Evolutionary conservation across 1,140 invertebrate species (phyloP).

Genomic region (Belonocnema kinseyi): DNA sequence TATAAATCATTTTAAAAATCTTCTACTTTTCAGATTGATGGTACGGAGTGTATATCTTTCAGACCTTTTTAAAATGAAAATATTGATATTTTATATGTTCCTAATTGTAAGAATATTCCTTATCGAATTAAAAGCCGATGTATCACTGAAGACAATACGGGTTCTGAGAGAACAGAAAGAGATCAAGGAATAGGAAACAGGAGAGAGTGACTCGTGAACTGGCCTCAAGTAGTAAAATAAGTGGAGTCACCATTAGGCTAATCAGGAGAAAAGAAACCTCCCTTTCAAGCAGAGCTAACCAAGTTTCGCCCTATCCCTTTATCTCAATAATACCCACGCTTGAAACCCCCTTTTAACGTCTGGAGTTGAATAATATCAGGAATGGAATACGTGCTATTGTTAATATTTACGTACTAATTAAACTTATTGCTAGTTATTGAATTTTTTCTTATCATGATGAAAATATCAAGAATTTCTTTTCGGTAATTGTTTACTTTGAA

Average conservation of each 20-base stretch:
- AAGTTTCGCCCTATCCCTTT: slow-evolving; percentile 61
- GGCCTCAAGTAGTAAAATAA: slow-evolving; percentile 69
- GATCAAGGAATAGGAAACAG: slow-evolving; percentile 37
- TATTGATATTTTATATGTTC: slow-evolving; percentile 59
- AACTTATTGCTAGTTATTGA: no score
- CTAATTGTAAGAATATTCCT: slow-evolving; percentile 70
- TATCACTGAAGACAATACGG: slow-evolving; percentile 48
- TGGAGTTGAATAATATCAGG: no score
- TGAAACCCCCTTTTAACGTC: neutral
- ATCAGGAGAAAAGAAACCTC: slow-evolving; percentile 68
- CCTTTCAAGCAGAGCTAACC: slow-evolving; percentile 64
- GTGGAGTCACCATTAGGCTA: slow-evolving; percentile 73
- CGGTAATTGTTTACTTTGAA: no score
- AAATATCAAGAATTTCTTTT: no score
- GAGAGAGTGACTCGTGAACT: slow-evolving; percentile 60
- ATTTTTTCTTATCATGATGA: no score
- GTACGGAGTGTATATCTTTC: neutral
- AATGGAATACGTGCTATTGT: no score
- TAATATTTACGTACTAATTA: no score
- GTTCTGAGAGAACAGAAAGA: slow-evolving; percentile 42
- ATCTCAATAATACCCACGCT: slow-evolving; percentile 49
- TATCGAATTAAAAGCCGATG: slow-evolving; percentile 63
- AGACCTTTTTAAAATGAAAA: slow-evolving; percentile 51
- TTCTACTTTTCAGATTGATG: no score
- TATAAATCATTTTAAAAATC: no score